phyloP scores from a whole-genome alignment of 2,797 vertebrate genomes.

The Ambastaia sidthimunki region DNA sequence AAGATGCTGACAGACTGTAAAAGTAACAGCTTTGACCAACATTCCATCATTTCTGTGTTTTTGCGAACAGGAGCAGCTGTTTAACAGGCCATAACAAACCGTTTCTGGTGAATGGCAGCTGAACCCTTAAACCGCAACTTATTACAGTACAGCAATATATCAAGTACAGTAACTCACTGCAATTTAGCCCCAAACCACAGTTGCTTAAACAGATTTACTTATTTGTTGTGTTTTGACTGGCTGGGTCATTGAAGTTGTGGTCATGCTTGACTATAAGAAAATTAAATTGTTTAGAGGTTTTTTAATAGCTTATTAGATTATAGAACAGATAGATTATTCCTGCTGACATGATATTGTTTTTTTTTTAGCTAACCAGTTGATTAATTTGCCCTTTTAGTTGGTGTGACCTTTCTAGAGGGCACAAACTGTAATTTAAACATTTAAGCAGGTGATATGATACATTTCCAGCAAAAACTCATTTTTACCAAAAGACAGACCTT shows the following conservation, averaged over 20 bases:
- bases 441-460: background rate
- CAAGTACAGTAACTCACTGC: background rate
- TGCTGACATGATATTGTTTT: background rate
- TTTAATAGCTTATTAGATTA: too few species aligned
- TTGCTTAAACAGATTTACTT: background rate
- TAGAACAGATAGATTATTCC: too few species aligned
- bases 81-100: too few species aligned
- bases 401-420: background rate
- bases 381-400: background rate
- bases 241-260: background rate
- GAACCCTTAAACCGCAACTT: background rate
- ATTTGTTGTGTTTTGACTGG: too few species aligned
- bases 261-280: background rate
- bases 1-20: background rate
- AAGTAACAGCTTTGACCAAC: background rate
- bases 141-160: background rate
- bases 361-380: background rate
- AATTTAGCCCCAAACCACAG: background rate
- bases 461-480: background rate
- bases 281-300: background rate
- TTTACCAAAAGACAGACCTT: background rate
- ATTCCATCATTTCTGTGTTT: background rate
- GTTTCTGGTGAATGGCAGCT: background rate
- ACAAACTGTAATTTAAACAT: background rate
- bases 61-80: background rate